Evolutionary conservation across 2,888 invertebrate genomes (phyloP).

Genomic region (Acrobasis consociella): DNA sequence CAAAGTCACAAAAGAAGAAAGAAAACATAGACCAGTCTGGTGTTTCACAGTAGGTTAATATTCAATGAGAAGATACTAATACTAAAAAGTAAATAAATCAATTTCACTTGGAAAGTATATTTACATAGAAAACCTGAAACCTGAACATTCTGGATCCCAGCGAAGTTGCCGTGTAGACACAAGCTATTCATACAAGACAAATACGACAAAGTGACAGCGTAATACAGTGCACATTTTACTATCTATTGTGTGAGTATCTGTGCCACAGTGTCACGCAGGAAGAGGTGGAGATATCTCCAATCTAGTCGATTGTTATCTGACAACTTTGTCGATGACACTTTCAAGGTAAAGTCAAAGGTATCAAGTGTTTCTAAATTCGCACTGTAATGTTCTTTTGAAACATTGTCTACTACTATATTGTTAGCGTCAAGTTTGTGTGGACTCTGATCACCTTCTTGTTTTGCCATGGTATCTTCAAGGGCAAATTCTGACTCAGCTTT

Average conservation of each 20-base stretch:
- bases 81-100: not conserved
- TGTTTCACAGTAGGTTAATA: not conserved
- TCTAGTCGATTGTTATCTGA: constrained; percentile 8
- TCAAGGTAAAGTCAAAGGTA: constrained; percentile 4
- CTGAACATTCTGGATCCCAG: constrained; percentile 13
- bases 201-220: constrained; percentile 15
- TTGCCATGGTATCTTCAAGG: not conserved
- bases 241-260: constrained; percentile 15
- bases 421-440: not conserved
- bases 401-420: not conserved
- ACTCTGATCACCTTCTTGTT: not conserved
- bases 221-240: constrained; percentile 16
- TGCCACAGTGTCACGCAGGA: constrained; percentile 12
- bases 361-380: not conserved
- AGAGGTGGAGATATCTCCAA: constrained; percentile 16
- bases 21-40: not conserved
- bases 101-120: not conserved
- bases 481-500: not conserved
- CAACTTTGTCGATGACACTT: not conserved
- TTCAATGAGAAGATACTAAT: not conserved
- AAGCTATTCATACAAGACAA: constrained; percentile 14
- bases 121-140: not conserved
- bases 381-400: not conserved
- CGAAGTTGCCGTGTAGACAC: constrained; percentile 2
- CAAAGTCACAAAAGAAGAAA: too few relatives aligned